A percentile compares a stretch with the other conserved stretches of the same genome.
phyloP scores from a whole-genome alignment of 2,888 invertebrate species.

The Drosophila neoperkinsi region DNA sequence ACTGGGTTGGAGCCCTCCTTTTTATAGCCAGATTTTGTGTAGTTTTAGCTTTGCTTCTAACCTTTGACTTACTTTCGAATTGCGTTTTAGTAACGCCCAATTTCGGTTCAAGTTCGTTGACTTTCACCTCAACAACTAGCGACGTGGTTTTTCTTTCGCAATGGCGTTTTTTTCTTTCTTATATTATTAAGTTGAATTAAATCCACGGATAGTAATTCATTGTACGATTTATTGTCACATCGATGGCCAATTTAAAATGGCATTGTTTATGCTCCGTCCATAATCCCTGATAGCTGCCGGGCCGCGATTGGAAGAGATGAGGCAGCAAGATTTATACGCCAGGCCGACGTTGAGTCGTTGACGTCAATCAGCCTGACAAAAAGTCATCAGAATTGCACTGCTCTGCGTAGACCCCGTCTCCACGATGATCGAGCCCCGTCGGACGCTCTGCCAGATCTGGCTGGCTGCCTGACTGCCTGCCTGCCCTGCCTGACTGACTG shows the following conservation, averaged over 20 bases:
- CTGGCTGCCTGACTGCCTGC: background rate
- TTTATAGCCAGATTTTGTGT: conserved; percentile 51
- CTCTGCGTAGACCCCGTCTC: conserved; percentile 22
- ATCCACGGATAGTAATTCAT: conserved; percentile 72
- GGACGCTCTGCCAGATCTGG: conserved; percentile 20
- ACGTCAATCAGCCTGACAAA: conserved; percentile 83
- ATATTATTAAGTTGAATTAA: conserved; percentile 56
- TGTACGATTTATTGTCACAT: conserved; percentile 79
- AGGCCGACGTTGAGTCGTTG: conserved; percentile 75
- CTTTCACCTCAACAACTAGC: conserved; percentile 57
- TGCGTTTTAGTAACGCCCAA: conserved; percentile 49
- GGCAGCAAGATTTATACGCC: conserved; percentile 80
- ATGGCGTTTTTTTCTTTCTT: conserved; percentile 12
- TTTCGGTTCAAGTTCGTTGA: conserved; percentile 43
- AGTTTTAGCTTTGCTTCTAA: conserved; percentile 19
- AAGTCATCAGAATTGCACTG: conserved; percentile 81
- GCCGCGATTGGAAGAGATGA: conserved; percentile 18
- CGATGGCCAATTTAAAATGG: conserved; percentile 81
- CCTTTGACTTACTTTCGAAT: conserved; percentile 53
- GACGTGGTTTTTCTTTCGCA: conserved; percentile 23
- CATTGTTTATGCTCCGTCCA: conserved; percentile 74
- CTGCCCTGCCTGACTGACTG: background rate
- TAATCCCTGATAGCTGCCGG: conserved; percentile 57
- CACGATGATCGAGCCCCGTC: conserved; percentile 45
- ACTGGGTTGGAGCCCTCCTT: conserved; percentile 27